Conservation (phyloP, 2,888 invertebrate species). For the Cryptocheilus praepositus region DNA sequence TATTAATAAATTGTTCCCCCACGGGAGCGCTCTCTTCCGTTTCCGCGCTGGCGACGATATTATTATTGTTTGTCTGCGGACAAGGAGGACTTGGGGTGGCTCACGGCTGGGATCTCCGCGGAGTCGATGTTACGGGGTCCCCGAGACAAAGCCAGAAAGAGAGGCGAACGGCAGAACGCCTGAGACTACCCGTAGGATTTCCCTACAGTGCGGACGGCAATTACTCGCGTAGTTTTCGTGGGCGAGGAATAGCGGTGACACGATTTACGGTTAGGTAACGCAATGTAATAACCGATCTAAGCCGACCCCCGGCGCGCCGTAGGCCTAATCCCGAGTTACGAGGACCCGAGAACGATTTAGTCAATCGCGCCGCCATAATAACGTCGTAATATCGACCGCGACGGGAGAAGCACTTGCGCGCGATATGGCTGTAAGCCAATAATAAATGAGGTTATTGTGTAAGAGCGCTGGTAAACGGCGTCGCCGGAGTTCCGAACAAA, state of each 20-base stretch:
- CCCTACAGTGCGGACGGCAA: constrained; percentile 24
- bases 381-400: constrained; percentile 56
- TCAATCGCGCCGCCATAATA: constrained; percentile 61
- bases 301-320: constrained; percentile 27
- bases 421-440: constrained; percentile 48
- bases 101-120: too few relatives aligned
- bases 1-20: constrained; percentile 51
- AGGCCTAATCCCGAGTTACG: constrained; percentile 59
- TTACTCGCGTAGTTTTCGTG: constrained; percentile 38
- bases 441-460: constrained; percentile 51
- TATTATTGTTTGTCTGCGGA: constrained; percentile 54
- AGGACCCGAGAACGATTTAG: constrained; percentile 57
- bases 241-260: constrained; percentile 42
- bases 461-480: background rate
- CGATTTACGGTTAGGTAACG: constrained; percentile 56
- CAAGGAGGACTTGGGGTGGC: background rate
- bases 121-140: too few relatives aligned
- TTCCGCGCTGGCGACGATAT: constrained; percentile 37
- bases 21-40: constrained; percentile 40
- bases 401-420: constrained; percentile 24
- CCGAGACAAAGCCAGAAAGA: background rate
- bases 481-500: constrained; percentile 7
- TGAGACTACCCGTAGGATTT: constrained; percentile 12
- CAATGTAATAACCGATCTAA: constrained; percentile 61
- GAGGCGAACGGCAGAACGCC: background rate